phyloP scores from a whole-genome alignment of 2,888 invertebrate genomes.

The Dasypolia templi region DNA sequence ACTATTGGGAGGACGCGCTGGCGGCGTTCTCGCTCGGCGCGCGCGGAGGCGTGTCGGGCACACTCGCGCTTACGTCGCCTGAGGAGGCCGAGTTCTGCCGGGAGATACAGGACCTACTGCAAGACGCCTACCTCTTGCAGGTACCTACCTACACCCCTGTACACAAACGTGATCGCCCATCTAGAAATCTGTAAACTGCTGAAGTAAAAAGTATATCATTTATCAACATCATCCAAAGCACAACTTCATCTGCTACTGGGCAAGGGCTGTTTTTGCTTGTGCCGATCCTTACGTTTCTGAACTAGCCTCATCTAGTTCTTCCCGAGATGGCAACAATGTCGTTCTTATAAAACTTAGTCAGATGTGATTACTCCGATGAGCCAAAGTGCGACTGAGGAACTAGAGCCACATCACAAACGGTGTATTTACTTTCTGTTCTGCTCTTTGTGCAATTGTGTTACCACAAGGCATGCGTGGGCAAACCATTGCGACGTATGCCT shows the following conservation, averaged over 20 bases:
- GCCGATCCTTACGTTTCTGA: background rate
- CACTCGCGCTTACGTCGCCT: conserved; percentile 93
- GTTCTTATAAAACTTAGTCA: background rate
- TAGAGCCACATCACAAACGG: background rate
- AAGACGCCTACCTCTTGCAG: conserved; percentile 95
- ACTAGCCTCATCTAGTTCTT: background rate
- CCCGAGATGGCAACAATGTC: background rate
- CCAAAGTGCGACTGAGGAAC: background rate
- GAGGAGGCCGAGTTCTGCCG: conserved; percentile 96
- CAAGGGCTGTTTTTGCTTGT: background rate
- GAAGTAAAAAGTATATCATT: no score
- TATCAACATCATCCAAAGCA: background rate
- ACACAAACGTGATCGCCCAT: background rate
- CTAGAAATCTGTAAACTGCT: background rate
- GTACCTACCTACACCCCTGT: conserved; percentile 65
- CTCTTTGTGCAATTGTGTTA: background rate
- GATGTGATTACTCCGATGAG: background rate
- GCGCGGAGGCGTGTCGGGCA: conserved; percentile 88
- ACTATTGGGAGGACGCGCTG: conserved; percentile 98
- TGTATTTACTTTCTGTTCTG: background rate
- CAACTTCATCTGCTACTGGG: background rate
- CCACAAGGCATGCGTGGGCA: background rate
- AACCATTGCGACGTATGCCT: background rate
- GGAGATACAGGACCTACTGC: conserved; percentile 95
- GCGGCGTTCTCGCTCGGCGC: conserved; percentile 93